Evolutionary conservation across 2,888 invertebrate species (phyloP), one percentile per base, ranked within the genome.

Genomic region (Eurois occulta): DNA sequence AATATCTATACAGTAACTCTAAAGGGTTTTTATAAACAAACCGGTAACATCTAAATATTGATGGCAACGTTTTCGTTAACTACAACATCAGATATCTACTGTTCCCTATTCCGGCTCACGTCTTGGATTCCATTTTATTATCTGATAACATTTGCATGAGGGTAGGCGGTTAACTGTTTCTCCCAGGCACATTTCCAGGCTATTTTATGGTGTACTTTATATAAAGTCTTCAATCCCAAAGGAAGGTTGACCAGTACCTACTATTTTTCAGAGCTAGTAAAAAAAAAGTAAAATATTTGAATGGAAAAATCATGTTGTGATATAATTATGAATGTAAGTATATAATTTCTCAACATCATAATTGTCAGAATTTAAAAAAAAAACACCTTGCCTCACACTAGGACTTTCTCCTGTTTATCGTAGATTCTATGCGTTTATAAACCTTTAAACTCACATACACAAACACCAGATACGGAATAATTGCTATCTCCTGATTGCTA

Each of bases 71-170:
- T 74, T 77, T 46, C n/a, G n/a, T 58, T 43, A 24, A 41, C 28
- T 68, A 28, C 72, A 69, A 65, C 28, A n/a, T 28, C 32, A 24
- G 58, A 55, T 62, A 52, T 58, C 7, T 1, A 7, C 0, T 35
- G 18, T 60, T 84, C 21, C 43, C 46, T 84, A 73, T 81, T 73
- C 72, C 8, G 8, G 64, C 16, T 46, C 55, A 75, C 52, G 65
- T 64, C 46, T 48, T 48, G 41, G 10, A 24, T 43, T 67, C 68
- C 13, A 67, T 85, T 83, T 85, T 80, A 85, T 85, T 75, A 66
- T 16, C 76, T 76, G 76, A 43, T 75, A 80, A 64, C 48, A 83
- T 83, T 85, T 85, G 43, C 76, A 85, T 76, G 70, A 73, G 24
- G 48, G 16, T 13, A 35, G 35, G 1, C 43, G 18, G 41, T 67